Evolutionary conservation across 2,797 vertebrate genomes (phyloP), one percentile per base, ranked within the genome.

Genomic region (Cossypha polioptera): DNA sequence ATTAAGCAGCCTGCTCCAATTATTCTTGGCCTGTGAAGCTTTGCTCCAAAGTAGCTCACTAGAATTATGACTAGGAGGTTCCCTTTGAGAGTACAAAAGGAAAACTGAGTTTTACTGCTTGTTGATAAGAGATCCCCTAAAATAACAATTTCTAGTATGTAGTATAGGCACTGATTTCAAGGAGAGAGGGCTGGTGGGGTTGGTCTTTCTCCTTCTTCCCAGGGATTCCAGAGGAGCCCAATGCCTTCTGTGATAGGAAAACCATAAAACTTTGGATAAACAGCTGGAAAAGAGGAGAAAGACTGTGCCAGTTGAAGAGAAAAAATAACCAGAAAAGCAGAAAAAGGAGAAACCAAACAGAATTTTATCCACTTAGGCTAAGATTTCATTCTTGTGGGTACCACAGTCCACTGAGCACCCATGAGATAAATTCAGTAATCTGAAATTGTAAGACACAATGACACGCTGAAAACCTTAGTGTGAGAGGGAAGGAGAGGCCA

Each of bases 41-140:
- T 99, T 58, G 98, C 98, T 93, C 99, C 99, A 90, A 99, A 99
- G 98, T 99, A 99, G 97, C 99, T 99, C 94, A 99, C 99, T 80
- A 99, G 98, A 75, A 98, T 98, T 95, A 99, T 99, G 94, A 99
- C 98, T 96, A 99, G 95, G 95, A 99, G 98, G 96, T 99, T 99
- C 58, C 99, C 99, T 99, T 94, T 26, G 58, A 93, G 71, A 72
- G 91, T 24, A 94, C 26, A 97, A 97, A 76, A 96, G 87, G 67
- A 93, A 83, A 91, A 91, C 9, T 17, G 40, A 71, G 47, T 58
- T 88, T 95, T 89, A 88, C 2, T 11, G n/a, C 21, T 68, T 31
- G 35, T 31, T 50, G 38, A 87, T 73, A 51, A 71, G 40, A 87
- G 59, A 80, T 50, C 3, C 24, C 38, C 43, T 40, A 73, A 88